Base-by-base conservation (phyloP, 2,113 vertebrate genomes). In the Engystomops pustulosus region DNA sequence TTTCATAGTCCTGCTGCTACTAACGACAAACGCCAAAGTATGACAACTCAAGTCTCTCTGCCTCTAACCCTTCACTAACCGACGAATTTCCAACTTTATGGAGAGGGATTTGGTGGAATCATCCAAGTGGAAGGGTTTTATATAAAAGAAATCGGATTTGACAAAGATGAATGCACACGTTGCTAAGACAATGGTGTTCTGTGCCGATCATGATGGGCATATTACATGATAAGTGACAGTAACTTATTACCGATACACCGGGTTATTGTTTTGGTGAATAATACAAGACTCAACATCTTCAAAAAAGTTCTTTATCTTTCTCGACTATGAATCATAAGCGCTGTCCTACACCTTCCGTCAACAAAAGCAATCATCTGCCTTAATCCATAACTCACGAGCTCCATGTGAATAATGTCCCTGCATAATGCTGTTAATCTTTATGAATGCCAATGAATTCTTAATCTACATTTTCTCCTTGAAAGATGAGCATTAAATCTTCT, bases 381-480 rank as follows among this genome's bases (percentile, higher is more conserved):
- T 77, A 84, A 84, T 84, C 82, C 72, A 84, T 84, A 77, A 84
- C 82, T 84, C 82, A 84, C 38, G 72, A 78, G 69, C 82, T 65
- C 70, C 25, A 38, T 15, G 60, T 84, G 82, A 84, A 84, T 84
- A 77, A 84, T 84, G 82, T 84, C 55, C 72, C 7, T 11, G 44
- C 82, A 77, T 84, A 77, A 84, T 55, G 82, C 53, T 32, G 82
- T 84, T 84, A 84, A 84, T 77, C 82, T 84, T 84, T 84, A 77
- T 77, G 72, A 77, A 84, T 84, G 82, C 82, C 82, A 77, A 84
- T 77, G 82, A 84, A 84, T 84, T 84, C 72, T 77, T 84, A 68
- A 84, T 84, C 58, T 77, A 77, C 38, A 84, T 77, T 77, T 77
- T 84, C 82, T 84, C 82, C 82, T 84, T 77, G 58, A 68, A 84